These are phyloP conservation scores for Platysternon megacephalum DNA, from an alignment of 2,113 vertebrate genomes.

Conservation along the genomic window DNA sequence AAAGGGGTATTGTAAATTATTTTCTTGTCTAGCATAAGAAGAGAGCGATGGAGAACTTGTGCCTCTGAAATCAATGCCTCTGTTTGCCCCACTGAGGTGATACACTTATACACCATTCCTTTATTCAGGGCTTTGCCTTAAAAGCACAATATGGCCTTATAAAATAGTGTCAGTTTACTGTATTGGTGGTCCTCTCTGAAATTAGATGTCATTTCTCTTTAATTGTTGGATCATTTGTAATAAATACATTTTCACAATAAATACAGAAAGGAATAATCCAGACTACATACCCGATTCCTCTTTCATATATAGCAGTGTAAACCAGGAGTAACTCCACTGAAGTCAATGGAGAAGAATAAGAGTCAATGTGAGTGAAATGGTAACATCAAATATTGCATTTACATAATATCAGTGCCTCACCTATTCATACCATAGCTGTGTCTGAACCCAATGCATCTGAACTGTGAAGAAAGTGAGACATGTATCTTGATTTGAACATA, in stretches of 20 bases:
- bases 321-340: background rate
- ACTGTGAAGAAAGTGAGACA: background rate
- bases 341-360: background rate
- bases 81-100: background rate
- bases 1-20: background rate
- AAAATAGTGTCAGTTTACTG: background rate
- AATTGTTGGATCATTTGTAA: background rate
- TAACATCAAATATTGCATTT: background rate
- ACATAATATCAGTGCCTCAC: background rate
- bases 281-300: background rate
- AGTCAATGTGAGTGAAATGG: background rate
- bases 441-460: background rate
- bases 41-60: background rate
- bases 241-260: background rate
- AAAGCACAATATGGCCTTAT: background rate
- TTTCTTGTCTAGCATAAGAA: background rate
- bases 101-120: background rate
- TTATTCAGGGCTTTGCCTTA: background rate
- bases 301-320: background rate
- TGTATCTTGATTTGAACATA: background rate
- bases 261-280: background rate
- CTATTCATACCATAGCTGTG: background rate
- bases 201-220: background rate
- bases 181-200: background rate
- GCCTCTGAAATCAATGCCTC: background rate